Percentiles rank a stretch among this genome's conserved stretches.
Evolutionary conservation across 2,797 vertebrate species (phyloP).

Genomic region (Semaprochilodus insignis): DNA sequence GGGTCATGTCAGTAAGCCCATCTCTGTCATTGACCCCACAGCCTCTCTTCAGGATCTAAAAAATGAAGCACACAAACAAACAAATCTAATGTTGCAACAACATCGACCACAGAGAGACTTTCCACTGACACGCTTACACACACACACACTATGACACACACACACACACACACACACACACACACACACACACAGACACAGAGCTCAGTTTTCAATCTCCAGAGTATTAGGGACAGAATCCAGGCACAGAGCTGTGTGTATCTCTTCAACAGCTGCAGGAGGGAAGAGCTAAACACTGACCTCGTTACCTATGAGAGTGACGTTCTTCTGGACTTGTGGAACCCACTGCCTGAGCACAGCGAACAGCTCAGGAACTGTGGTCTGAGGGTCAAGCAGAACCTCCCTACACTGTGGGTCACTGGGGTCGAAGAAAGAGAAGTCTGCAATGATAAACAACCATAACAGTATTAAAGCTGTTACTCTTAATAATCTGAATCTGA

Average conservation of each 20-base stretch:
- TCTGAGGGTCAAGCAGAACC: slow-evolving; percentile 89
- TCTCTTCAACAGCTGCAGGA: slow-evolving; percentile 34
- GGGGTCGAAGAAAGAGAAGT: slow-evolving; percentile 98
- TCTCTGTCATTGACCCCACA: slow-evolving; percentile 96
- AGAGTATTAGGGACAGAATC: slow-evolving; percentile 5
- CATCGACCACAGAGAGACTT: neutral
- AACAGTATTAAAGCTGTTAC: neutral
- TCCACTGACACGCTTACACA: neutral
- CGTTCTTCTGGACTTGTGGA: slow-evolving; percentile 96
- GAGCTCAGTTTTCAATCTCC: slow-evolving; percentile 28
- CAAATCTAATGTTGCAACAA: slow-evolving; percentile 31
- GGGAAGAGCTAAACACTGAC: slow-evolving; percentile 69
- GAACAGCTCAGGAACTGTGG: slow-evolving; percentile 94
- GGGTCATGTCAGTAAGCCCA: slow-evolving; percentile 96
- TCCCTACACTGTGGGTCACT: slow-evolving; percentile 91
- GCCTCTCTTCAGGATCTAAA: slow-evolving; percentile 93
- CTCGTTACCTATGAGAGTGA: slow-evolving; percentile 92
- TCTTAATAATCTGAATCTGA: too few species aligned
- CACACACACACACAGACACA: neutral
- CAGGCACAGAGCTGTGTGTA: neutral
- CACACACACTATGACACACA: neutral
- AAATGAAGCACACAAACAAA: slow-evolving; percentile 50
- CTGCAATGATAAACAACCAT: slow-evolving; percentile 69
- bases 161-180: neutral
- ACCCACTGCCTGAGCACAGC: slow-evolving; percentile 98